Evolutionary conservation across 1,140 invertebrate genomes (phyloP), one percentile per base, ranked within the genome.

Genomic region (Drusus annulatus): DNA sequence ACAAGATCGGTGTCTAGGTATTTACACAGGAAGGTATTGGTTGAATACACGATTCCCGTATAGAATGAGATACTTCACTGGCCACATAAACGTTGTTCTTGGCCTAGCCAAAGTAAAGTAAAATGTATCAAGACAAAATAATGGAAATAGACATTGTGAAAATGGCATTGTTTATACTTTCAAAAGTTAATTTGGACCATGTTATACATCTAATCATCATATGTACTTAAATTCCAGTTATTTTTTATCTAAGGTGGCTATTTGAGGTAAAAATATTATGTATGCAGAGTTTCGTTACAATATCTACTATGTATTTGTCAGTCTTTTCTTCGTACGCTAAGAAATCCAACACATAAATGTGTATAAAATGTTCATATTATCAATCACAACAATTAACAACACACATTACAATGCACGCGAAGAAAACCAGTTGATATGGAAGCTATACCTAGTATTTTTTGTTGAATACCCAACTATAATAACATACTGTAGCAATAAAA

Each of bases 311-410:
- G n/a, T n/a, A n/a, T 65, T 69, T 74, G 50, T 74, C 69, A 74
- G 69, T 74, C 69, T 74, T 74, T 54, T 74, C 50, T 74, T 74
- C 52, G 69, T 74, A 74, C 45, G 25, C 50, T 74, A 74, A 74
- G 16, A 74, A 74, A 74, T 74, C 69, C 69, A 74, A 74, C 65
- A 69, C 52, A 54, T 74, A 69, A 23, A 54, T 74, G 25, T 56
- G 21, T 74, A 74, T 74, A 74, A 74, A 74, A 54, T 25, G 28
- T 74, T 56, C 17, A 74, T 71, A 71, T 71, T 21, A 45, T 71
- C 68, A 25, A 71, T 74, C 51, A 74, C 69, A 56, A 74, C 69
- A 54, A 74, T 74, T 28, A 74, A 74, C 69, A 74, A 74, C 69
- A 54, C 51, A 54, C 51, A 54, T 56, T 74, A 74, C 69, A 36